Percentiles rank a stretch among this genome's conserved stretches.
Evolutionary conservation across 2,888 invertebrate species (phyloP).

Genomic region (Sericinus montela): DNA sequence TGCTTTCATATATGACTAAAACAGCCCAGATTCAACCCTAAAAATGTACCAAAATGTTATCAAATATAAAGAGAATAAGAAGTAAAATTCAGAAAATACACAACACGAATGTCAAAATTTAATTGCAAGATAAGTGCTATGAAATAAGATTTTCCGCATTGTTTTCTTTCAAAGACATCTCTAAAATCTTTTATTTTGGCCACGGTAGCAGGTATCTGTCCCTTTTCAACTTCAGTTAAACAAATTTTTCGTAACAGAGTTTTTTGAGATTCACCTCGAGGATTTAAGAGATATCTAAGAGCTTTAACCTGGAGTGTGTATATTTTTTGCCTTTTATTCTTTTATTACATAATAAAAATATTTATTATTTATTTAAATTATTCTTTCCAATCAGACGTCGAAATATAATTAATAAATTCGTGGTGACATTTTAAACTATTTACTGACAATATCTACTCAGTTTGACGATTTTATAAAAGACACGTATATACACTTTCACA

Average conservation of each 20-base stretch:
- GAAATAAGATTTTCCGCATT: constrained; percentile 48
- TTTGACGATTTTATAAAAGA: no score
- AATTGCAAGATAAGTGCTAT: constrained; percentile 57
- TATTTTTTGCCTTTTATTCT: constrained; percentile 14
- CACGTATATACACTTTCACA: no score
- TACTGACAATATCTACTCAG: no score
- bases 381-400: no score
- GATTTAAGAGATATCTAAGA: constrained; percentile 64
- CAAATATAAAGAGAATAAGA: constrained; percentile 36
- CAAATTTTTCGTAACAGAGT: constrained; percentile 71
- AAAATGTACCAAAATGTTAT: neutral
- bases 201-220: constrained; percentile 45
- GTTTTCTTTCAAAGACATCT: constrained; percentile 49
- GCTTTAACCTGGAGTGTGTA: constrained; percentile 52
- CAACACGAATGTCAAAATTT: constrained; percentile 41
- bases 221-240: constrained; percentile 69
- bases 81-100: constrained; percentile 26
- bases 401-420: no score
- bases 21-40: no score
- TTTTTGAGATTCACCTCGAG: constrained; percentile 61
- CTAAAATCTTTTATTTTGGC: constrained; percentile 63
- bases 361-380: no score
- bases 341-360: neutral
- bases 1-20: no score
- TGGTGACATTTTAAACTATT: no score